A percentile compares a stretch with the other conserved stretches of the same genome.
Conservation (phyloP, 1,140 invertebrate species). For the Achroia grisella region DNA sequence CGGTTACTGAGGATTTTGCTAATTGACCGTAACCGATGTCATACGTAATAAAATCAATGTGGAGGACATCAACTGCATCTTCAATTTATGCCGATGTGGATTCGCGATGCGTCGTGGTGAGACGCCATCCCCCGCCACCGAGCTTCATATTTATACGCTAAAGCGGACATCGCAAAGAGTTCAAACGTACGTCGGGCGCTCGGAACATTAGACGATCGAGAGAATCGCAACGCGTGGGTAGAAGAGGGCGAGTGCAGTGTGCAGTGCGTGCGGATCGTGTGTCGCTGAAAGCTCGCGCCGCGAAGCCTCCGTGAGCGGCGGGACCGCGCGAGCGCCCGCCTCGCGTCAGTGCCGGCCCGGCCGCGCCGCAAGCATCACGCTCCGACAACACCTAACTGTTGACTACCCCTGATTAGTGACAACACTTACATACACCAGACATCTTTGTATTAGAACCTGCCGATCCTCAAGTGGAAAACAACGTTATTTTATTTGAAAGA, state of each 20-base stretch:
- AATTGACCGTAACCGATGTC: conserved; percentile 63
- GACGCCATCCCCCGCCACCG: conserved; percentile 64
- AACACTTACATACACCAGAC: conserved; percentile 23
- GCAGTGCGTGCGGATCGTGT: conserved; percentile 69
- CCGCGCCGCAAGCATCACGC: conserved; percentile 65
- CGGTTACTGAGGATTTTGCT: conserved; percentile 52
- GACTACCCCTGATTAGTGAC: conserved; percentile 40
- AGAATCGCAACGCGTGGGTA: conserved; percentile 63
- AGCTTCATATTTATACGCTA: conserved; percentile 70
- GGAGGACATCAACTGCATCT: conserved; percentile 67
- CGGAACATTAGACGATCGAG: conserved; percentile 66
- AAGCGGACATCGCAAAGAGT: conserved; percentile 65
- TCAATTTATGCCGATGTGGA: conserved; percentile 66
- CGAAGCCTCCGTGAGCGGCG: conserved; percentile 58
- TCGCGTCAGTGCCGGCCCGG: conserved; percentile 67
- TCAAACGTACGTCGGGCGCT: conserved; percentile 69
- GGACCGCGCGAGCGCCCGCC: conserved; percentile 55
- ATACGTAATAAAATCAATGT: conserved; percentile 68
- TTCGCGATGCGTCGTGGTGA: conserved; percentile 62
- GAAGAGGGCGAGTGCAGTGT: conserved; percentile 70
- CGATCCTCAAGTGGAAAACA: conserved; percentile 15
- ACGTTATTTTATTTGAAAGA: conserved; percentile 16
- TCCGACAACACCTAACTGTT: conserved; percentile 33
- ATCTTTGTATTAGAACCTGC: conserved; percentile 8
- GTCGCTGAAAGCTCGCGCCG: conserved; percentile 69